Evolutionary conservation across 92 coral and sea anemone genomes (phyloP).

Genomic region (Palythoa grandis): DNA sequence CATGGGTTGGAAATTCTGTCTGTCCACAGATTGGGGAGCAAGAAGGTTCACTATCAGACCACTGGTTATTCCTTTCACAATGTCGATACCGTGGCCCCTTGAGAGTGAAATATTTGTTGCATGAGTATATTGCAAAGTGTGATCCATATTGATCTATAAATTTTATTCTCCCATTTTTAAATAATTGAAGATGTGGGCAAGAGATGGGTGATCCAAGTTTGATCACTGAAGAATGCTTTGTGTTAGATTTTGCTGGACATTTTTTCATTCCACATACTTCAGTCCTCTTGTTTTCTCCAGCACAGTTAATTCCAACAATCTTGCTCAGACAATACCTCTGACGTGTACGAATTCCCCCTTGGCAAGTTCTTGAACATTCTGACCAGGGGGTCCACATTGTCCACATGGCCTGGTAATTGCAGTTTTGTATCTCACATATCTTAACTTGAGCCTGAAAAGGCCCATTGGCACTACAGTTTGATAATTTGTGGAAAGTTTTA

Average conservation of each 20-base stretch:
- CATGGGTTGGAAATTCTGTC: constrained; percentile 57
- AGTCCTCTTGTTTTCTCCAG: constrained; percentile 66
- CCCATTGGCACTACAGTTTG: constrained; percentile 57
- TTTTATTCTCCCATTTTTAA: constrained; percentile 73
- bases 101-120: constrained; percentile 69
- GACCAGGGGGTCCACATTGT: constrained; percentile 89
- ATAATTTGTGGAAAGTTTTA: constrained; percentile 33
- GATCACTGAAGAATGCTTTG: constrained; percentile 64
- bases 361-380: constrained; percentile 82
- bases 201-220: constrained; percentile 62
- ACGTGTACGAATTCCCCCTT: constrained; percentile 70
- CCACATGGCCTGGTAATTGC: constrained; percentile 82
- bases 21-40: constrained; percentile 86
- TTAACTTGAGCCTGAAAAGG: constrained; percentile 67
- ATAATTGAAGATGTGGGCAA: constrained; percentile 85
- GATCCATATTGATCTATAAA: constrained; percentile 80
- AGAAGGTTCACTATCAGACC: constrained; percentile 83
- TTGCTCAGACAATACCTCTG: constrained; percentile 74
- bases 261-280: constrained; percentile 58
- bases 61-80: constrained; percentile 77
- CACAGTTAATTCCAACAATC: constrained; percentile 73
- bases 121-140: constrained; percentile 68
- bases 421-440: constrained; percentile 67
- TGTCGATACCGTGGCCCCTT: constrained; percentile 84
- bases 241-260: constrained; percentile 57